Evolutionary conservation across 2,888 invertebrate species (phyloP), one percentile per base, ranked within the genome.

Genomic region (Lasius platythorax): DNA sequence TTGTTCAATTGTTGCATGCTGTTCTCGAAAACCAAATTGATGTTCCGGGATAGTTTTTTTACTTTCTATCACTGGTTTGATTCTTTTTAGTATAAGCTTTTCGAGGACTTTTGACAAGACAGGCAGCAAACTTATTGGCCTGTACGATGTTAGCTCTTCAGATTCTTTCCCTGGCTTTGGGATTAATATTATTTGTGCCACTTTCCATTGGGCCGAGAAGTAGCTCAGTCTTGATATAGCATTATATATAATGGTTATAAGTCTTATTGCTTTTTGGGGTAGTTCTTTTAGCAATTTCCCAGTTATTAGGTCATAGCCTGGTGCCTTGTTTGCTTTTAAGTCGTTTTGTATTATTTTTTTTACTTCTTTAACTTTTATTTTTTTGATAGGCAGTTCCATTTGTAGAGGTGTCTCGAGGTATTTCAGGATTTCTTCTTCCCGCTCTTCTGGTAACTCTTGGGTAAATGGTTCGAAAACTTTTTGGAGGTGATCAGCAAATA

Each of bases 1-100:
- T 82, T 90, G 91, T 56, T 91, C 89, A 0, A 18, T 70, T 1
- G 64, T 79, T 8, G 66, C n/a, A 5, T 72, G 68, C 43, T 83
- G 61, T 18, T 56, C 28, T 74, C 67, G 50, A 58, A 83, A 78
- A n/a, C n/a, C n/a, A n/a, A n/a, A n/a, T n/a, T n/a, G n/a, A n/a
- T n/a, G n/a, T n/a, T n/a, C n/a, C n/a, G n/a, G n/a, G n/a, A n/a
- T n/a, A n/a, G n/a, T n/a, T n/a, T n/a, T n/a, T n/a, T n/a, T n/a
- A n/a, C n/a, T n/a, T n/a, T n/a, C n/a, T n/a, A n/a, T n/a, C n/a
- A n/a, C n/a, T n/a, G n/a, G n/a, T n/a, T n/a, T n/a, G n/a, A 82
- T 46, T 43, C 56, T 61, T 61, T 30, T 61, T 37, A 37, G 9
- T 1, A 64, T 64, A 1, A 64, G 64, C 12, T 64, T 64, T 64